phyloP scores from a whole-genome alignment of 2,888 invertebrate species.

The Syrphus vitripennis region DNA sequence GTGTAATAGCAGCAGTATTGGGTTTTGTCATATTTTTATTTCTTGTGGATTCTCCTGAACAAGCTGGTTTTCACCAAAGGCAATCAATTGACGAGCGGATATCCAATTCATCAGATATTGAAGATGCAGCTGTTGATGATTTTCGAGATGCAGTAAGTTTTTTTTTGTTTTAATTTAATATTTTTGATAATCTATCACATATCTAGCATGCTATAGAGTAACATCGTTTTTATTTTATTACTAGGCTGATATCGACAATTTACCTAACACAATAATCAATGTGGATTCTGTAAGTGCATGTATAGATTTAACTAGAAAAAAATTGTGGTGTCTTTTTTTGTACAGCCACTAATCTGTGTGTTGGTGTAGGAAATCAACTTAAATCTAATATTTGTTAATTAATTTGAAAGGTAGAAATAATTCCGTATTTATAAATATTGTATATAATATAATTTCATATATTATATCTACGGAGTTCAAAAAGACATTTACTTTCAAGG shows the following conservation, averaged over 20 bases:
- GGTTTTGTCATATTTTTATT: slow-evolving; percentile 91
- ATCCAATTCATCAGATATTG: slow-evolving; percentile 80
- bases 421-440: not conserved
- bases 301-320: not conserved
- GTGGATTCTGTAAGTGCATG: slow-evolving; percentile 76
- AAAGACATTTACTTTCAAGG: too few species aligned
- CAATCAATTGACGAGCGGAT: slow-evolving; percentile 70
- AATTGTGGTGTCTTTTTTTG: not conserved
- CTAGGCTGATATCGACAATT: slow-evolving; percentile 57
- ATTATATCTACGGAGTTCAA: too few species aligned
- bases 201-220: slow-evolving; percentile 20
- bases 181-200: slow-evolving; percentile 22
- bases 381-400: not conserved
- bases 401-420: not conserved
- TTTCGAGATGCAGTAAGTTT: slow-evolving; percentile 80
- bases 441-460: too few species aligned
- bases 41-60: slow-evolving; percentile 90
- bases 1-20: slow-evolving; percentile 87
- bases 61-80: slow-evolving; percentile 83
- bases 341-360: not conserved
- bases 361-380: not conserved
- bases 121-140: slow-evolving; percentile 73
- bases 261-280: slow-evolving; percentile 68
- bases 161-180: not conserved
- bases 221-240: slow-evolving; percentile 31